Conservation (phyloP, 2,888 invertebrate species). For the Nemurella pictetii region DNA sequence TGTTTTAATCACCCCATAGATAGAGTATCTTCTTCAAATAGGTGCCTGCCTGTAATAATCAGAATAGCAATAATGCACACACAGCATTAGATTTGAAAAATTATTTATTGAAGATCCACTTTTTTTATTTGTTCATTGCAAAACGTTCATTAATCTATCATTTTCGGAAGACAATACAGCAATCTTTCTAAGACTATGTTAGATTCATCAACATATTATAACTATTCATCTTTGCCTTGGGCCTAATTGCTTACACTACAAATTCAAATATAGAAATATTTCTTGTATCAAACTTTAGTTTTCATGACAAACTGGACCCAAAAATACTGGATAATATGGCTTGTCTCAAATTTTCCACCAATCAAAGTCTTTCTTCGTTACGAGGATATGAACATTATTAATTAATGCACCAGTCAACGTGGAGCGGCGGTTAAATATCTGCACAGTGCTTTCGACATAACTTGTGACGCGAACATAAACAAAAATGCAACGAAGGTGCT, state of each 20-base stretch:
- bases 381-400: not conserved
- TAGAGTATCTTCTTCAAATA: too few relatives aligned
- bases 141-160: not conserved
- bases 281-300: constrained; percentile 22
- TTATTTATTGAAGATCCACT: not conserved
- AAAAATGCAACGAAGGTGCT: not conserved
- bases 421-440: not conserved
- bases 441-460: not conserved
- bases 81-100: too few relatives aligned
- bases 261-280: constrained; percentile 16
- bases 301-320: constrained; percentile 6
- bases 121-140: not conserved
- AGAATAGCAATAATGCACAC: too few relatives aligned
- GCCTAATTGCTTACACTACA: not conserved
- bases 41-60: too few relatives aligned
- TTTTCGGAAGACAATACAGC: constrained; percentile 6
- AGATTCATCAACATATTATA: constrained; percentile 8
- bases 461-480: not conserved
- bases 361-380: not conserved
- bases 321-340: constrained; percentile 6
- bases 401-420: not conserved
- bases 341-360: not conserved
- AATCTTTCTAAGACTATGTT: not conserved
- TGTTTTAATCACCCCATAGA: too few relatives aligned
- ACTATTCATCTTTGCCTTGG: not conserved